A percentile compares a stretch with the other conserved stretches of the same genome.
Evolutionary conservation across 2,888 invertebrate species (phyloP).

Genomic region (Leucozona laternaria): DNA sequence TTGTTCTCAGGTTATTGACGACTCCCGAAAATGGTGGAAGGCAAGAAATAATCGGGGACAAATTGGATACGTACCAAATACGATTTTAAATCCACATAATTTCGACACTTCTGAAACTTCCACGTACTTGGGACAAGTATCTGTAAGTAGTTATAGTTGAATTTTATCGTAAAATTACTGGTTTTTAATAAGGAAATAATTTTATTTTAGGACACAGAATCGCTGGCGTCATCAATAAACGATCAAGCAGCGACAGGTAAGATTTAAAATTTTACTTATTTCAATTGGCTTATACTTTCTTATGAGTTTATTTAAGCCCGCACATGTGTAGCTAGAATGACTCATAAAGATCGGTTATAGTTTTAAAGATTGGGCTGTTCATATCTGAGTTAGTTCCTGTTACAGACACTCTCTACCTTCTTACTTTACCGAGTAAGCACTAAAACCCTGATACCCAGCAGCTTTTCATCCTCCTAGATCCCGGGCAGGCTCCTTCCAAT

Average conservation of each 20-base stretch:
- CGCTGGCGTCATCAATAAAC: constrained; percentile 77
- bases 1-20: constrained; percentile 94
- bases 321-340: too few relatives aligned
- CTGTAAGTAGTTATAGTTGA: constrained; percentile 17
- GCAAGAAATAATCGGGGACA: constrained; percentile 93
- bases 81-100: constrained; percentile 90
- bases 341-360: too few relatives aligned
- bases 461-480: too few relatives aligned
- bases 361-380: too few relatives aligned
- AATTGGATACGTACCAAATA: constrained; percentile 98
- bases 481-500: too few relatives aligned
- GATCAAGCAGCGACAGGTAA: not conserved
- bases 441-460: too few relatives aligned
- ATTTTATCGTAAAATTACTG: not conserved
- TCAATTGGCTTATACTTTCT: too few relatives aligned
- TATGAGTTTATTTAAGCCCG: too few relatives aligned
- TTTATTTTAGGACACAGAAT: constrained; percentile 79
- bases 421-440: too few relatives aligned
- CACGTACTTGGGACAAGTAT: constrained; percentile 15
- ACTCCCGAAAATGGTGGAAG: constrained; percentile 99
- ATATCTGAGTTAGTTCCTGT: too few relatives aligned
- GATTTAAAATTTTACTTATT: not conserved
- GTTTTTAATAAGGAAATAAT: constrained; percentile 32
- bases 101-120: constrained; percentile 78
- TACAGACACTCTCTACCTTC: too few relatives aligned